Evolutionary conservation across 2,888 invertebrate genomes (phyloP), one percentile per base, ranked within the genome.

Genomic region (Syrista parreyssii): DNA sequence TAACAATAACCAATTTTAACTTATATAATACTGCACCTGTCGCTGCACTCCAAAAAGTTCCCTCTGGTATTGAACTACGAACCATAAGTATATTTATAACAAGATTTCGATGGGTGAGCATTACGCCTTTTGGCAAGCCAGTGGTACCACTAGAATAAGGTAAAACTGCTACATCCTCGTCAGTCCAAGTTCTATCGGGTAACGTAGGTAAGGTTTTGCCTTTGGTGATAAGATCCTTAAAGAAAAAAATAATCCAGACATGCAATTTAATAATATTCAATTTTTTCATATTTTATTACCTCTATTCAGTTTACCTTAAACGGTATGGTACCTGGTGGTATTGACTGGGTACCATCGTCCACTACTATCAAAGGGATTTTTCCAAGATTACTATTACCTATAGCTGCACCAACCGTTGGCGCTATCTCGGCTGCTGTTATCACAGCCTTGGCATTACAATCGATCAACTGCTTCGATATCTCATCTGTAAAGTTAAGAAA

Each of bases 101-200:
- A 1, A 95, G 81, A 90, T 94, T 94, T 55, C 87, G 91, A 81
- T 93, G 92, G 0, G 92, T 91, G 31, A 93, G 87, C 90, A 92
- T 91, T 4, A 94, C 93, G 1, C 93, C 93, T 85, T 94, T 94
- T 0, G 94, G 93, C 34, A 93, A 88, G 0, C 94, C 94, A 1
- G 94, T 94, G 0, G 94, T 94, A 1, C 94, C 94, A 83, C 94
- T 94, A 30, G 94, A 94, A 86, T 93, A 94, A 0, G 94, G 94
- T 40, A 94, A 85, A 1, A 92, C 82, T 0, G 92, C 92, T 78
- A 88, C 12, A 36, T 91, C 89, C 9, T 91, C 83, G 0, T 83
- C 68, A 4, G 79, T 81, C 35, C 75, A 75, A 0, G 32, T 74
- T 4, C 40, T 78, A 1, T 32, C n/a, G 1, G 88, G 83, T 32